Conservation (phyloP, 2,113 vertebrate species). For the Mustelus asterias region DNA sequence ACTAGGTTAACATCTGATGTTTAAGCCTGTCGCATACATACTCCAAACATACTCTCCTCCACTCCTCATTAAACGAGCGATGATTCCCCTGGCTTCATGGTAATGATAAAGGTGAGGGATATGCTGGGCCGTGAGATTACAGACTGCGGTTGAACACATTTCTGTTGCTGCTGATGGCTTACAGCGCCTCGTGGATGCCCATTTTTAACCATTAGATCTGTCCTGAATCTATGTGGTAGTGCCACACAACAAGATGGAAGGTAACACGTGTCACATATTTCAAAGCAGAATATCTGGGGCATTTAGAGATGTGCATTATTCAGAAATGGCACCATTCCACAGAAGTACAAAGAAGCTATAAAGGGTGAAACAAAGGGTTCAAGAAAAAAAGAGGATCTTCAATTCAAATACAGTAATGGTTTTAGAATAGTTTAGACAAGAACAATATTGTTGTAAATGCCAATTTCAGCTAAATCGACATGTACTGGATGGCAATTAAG, state of each 20-base stretch:
- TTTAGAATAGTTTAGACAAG: not conserved
- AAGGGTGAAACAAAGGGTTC: not conserved
- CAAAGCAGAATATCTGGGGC: not conserved
- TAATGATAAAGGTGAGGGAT: not conserved
- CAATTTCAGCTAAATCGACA: not conserved
- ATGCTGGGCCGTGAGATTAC: not conserved
- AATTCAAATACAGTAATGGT: not conserved
- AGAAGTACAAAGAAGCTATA: not conserved
- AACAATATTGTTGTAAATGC: not conserved
- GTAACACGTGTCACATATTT: not conserved
- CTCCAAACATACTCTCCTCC: not conserved
- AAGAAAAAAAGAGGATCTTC: not conserved
- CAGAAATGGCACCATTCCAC: not conserved
- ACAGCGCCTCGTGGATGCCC: not conserved
- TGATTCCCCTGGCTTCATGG: not conserved
- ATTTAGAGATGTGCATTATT: not conserved
- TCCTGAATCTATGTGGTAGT: not conserved
- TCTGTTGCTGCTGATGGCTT: not conserved
- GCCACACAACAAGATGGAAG: not conserved
- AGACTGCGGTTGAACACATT: not conserved
- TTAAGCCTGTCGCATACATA: not conserved
- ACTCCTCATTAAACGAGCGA: not conserved
- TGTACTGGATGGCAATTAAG: not conserved
- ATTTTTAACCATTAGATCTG: not conserved
- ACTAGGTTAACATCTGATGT: not conserved